Evolutionary conservation across 2,797 vertebrate species (phyloP).

Genomic region (Sarcoramphus papa): DNA sequence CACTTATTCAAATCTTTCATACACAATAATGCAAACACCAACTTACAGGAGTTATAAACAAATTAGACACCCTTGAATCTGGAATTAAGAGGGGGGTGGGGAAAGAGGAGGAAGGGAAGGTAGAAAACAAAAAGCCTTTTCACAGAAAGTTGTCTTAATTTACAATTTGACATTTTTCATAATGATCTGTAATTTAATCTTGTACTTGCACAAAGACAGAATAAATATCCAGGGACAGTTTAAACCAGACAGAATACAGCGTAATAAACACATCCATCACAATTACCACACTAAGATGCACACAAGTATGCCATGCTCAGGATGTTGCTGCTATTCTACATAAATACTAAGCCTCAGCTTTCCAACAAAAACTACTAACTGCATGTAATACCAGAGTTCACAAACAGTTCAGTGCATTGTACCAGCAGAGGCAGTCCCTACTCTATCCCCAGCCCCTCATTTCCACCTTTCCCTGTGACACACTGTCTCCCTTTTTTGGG

Average conservation of each 20-base stretch:
- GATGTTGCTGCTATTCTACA: background rate
- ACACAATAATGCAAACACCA: background rate
- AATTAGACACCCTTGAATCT: background rate
- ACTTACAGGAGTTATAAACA: background rate
- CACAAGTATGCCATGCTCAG: background rate
- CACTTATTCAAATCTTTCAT: background rate
- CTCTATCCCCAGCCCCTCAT: background rate
- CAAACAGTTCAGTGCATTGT: rapidly evolving
- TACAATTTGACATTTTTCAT: background rate
- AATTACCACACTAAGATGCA: background rate
- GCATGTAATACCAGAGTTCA: background rate
- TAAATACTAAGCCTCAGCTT: background rate
- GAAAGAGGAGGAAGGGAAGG: background rate
- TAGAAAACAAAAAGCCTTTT: background rate
- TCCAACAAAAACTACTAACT: background rate
- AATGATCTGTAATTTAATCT: background rate
- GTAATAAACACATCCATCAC: background rate
- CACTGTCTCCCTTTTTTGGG: rapidly evolving
- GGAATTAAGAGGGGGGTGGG: background rate
- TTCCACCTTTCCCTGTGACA: background rate
- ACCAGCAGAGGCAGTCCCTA: background rate
- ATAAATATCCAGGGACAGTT: background rate
- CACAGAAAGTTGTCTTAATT: background rate
- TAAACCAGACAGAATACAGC: background rate
- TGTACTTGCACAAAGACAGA: background rate